Evolutionary conservation across 2,888 invertebrate species (phyloP), one percentile per base, ranked within the genome.

Genomic region (Sturmia bella): DNA sequence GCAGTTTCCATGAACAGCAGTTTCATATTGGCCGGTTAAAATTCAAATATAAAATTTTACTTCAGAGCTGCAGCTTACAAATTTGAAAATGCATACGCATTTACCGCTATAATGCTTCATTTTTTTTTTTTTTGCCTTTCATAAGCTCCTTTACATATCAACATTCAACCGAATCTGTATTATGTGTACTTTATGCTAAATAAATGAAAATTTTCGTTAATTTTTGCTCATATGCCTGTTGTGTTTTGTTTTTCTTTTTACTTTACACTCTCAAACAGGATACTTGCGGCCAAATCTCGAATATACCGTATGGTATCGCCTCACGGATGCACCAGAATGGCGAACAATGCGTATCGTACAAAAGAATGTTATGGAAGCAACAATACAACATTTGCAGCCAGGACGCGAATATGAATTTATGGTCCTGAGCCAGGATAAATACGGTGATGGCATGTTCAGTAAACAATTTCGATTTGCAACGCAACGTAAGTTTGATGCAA

Each of bases 381-480:
- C 96, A 9, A 93, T 98, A 80, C 93, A 93, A 84, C 94, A 95
- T 85, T 92, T 98, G 85, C 92, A 93, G 80, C 94, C 97, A 19
- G 95, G 92, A 81, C 93, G 95, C 21, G 94, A 95, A 88, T 98
- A 98, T 91, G 97, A 98, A 91, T 94, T 98, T 88, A 96, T 97
- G 93, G 96, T 98, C 59, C 93, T 97, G 61, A 95, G 97, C 85
- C 95, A 96, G 89, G 97, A 98, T 90, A 93, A 95, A 87, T 92
- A 94, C 80, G 97, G 97, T 7, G 97, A 97, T 87, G 97, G 98
- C 24, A 94, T 97, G 91, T 97, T 97, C 89, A 98, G 98, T 91
- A 96, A 96, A 90, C 93, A 95, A 12, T 92, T 97, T 37, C 93
- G 93, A 86, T 94, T 95, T 72, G 93, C 93, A 87, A 97, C 97